A percentile compares a stretch with the other conserved stretches of the same genome.
phyloP scores from a whole-genome alignment of 2,113 vertebrate species.

The Platysternon megacephalum region DNA sequence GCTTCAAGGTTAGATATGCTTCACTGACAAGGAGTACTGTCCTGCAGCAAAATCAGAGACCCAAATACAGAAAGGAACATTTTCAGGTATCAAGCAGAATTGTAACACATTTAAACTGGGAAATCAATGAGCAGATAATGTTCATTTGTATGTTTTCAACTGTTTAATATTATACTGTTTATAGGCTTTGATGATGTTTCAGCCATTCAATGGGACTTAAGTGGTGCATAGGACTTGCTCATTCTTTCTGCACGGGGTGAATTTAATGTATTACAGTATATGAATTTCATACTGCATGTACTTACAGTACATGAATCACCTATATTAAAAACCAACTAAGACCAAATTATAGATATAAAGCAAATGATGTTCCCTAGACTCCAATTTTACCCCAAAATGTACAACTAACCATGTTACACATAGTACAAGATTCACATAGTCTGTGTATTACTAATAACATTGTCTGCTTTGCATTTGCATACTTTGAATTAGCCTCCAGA shows the following conservation, averaged over 20 bases:
- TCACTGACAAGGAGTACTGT: not conserved
- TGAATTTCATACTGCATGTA: not conserved
- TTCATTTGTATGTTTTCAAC: not conserved
- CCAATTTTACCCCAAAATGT: not conserved
- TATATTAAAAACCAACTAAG: not conserved
- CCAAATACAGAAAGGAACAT: not conserved
- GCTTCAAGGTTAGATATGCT: not conserved
- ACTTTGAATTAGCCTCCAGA: not conserved
- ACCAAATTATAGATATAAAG: not conserved
- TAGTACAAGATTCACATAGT: not conserved
- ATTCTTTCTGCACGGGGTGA: not conserved
- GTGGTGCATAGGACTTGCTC: not conserved
- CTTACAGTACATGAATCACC: not conserved
- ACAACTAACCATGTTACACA: not conserved
- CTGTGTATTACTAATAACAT: not conserved
- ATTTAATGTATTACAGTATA: not conserved
- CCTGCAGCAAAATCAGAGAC: not conserved
- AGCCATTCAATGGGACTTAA: not conserved
- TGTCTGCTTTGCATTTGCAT: not conserved
- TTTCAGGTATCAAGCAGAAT: not conserved
- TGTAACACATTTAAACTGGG: not conserved
- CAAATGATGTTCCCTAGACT: not conserved
- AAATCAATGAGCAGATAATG: not conserved
- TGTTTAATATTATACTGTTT: not conserved
- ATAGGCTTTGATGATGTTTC: not conserved